These are phyloP conservation scores for Chamaetylas fuelleborni DNA, from an alignment of 2,113 vertebrate genomes.

Conservation along the genomic window DNA sequence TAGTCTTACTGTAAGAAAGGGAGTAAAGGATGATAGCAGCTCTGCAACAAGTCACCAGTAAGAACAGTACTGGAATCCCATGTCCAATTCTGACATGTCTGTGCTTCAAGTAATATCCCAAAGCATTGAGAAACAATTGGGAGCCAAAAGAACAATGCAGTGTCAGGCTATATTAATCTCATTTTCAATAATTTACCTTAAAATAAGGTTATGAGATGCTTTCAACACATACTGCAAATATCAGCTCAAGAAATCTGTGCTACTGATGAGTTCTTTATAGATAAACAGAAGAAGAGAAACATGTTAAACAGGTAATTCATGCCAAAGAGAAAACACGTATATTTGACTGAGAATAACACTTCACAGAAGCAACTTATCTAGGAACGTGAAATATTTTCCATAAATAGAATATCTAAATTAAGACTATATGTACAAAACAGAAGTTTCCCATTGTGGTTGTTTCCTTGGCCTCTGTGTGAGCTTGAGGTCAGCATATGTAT, in stretches of 20 bases:
- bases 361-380: neutral
- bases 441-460: neutral
- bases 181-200: neutral
- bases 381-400: neutral
- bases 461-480: neutral
- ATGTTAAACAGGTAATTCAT: neutral
- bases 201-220: neutral
- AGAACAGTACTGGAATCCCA: neutral
- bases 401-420: neutral
- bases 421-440: neutral
- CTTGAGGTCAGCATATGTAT: neutral
- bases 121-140: neutral
- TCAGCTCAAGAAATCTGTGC: neutral
- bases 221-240: neutral
- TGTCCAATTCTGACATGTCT: neutral
- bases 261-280: neutral
- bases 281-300: neutral
- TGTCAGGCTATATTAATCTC: neutral
- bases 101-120: neutral
- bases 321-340: neutral
- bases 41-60: neutral
- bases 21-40: neutral
- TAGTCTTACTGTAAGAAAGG: neutral
- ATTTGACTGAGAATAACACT: neutral
- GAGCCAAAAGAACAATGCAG: neutral